Percentiles rank a stretch among this genome's conserved stretches.
Conservation (phyloP, 1,140 invertebrate genomes). For the Paraescarpia echinospica region DNA sequence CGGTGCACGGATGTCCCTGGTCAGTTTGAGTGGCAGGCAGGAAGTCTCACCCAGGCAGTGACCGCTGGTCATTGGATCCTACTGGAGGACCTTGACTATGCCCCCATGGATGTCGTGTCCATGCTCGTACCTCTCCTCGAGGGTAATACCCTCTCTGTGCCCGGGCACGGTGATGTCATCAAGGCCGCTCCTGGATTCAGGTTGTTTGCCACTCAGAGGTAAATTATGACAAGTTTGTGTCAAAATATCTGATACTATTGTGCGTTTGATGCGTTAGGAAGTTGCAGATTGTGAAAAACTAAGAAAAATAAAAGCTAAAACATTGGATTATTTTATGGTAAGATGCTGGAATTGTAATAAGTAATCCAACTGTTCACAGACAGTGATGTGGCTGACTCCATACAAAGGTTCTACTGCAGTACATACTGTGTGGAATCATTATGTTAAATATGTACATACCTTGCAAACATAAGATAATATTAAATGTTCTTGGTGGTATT, state of each 20-base stretch:
- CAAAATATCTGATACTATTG: not conserved
- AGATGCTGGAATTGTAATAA: not conserved
- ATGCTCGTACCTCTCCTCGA: slow-evolving; percentile 84
- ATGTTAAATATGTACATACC: not conserved
- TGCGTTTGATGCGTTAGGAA: too few relatives aligned
- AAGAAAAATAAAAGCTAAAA: not conserved
- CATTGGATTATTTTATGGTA: not conserved
- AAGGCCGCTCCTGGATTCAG: slow-evolving; percentile 79
- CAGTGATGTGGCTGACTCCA: not conserved
- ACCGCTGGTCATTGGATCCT: slow-evolving; percentile 87
- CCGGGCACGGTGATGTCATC: slow-evolving; percentile 79
- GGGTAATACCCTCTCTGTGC: slow-evolving; percentile 77
- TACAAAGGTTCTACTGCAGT: too few relatives aligned
- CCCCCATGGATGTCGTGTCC: slow-evolving; percentile 88
- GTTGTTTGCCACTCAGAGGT: slow-evolving; percentile 87
- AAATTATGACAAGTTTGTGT: slow-evolving; percentile 31
- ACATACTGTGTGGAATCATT: not conserved
- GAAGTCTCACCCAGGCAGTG: slow-evolving; percentile 75
- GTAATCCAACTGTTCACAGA: not conserved
- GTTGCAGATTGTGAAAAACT: not conserved
- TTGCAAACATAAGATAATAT: too few relatives aligned
- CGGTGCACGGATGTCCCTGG: slow-evolving; percentile 94
- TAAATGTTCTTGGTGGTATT: not conserved
- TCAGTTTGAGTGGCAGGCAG: slow-evolving; percentile 95
- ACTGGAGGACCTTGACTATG: slow-evolving; percentile 93